phyloP scores from a whole-genome alignment of 2,113 vertebrate genomes.

The Pygoscelis antarcticus region DNA sequence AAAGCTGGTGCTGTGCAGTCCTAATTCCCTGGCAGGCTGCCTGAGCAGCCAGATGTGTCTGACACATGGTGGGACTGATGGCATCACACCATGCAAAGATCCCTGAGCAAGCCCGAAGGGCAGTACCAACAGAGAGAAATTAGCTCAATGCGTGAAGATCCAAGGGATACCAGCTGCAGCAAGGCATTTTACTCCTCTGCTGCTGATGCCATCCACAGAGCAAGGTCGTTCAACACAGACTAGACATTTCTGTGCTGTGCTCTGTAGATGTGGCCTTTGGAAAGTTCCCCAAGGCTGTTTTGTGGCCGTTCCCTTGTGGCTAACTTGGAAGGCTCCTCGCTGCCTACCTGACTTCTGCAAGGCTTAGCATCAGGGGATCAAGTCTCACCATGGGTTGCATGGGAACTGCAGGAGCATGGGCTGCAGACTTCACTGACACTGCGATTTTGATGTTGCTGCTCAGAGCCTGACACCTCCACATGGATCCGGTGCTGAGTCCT shows the following conservation, averaged over 20 bases:
- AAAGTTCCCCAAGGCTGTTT: background rate
- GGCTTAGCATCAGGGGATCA: background rate
- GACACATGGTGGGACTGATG: background rate
- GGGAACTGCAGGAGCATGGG: background rate
- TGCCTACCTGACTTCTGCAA: background rate
- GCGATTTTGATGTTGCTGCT: background rate
- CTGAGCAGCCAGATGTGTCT: conserved; percentile 3
- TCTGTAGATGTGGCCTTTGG: background rate
- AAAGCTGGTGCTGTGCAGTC: background rate
- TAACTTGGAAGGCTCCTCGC: background rate
- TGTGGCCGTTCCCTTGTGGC: fast-evolving
- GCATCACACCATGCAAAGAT: background rate
- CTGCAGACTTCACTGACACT: background rate
- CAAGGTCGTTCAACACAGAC: background rate
- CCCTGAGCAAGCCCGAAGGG: background rate
- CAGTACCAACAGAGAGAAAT: background rate
- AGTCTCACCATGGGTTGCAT: fast-evolving
- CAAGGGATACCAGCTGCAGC: background rate
- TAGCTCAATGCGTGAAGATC: background rate
- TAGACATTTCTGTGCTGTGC: background rate
- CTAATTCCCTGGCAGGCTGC: background rate
- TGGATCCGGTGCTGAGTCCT: background rate
- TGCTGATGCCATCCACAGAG: background rate
- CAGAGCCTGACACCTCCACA: background rate
- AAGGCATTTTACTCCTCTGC: background rate